Evolutionary conservation across 2,113 vertebrate genomes (phyloP), one percentile per base, ranked within the genome.

Genomic region (Ophiodon elongatus): DNA sequence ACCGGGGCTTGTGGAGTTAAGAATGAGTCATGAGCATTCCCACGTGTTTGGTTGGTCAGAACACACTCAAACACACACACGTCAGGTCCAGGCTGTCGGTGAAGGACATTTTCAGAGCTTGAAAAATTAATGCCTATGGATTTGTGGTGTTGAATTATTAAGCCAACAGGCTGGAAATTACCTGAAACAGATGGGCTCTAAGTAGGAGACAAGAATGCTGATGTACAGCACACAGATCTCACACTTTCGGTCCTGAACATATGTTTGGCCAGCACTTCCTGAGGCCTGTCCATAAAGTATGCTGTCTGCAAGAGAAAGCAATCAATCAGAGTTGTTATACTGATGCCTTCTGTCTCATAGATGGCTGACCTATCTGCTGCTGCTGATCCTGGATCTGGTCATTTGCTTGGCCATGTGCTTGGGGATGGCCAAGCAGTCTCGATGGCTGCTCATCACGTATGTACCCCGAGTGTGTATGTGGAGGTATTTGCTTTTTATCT

Each of bases 301-400:
- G 66, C 50, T 56, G 29, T 63, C 63, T 82, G 63, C 39, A 33
- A 64, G 68, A 21, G 29, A 70, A 73, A 67, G 73, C n/a, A 25
- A 76, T 52, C 69, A 56, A 52, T 85, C 74, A 56, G 17, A 33
- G n/a, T 79, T 70, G 56, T 68, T 63, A 47, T 43, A 23, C 17
- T 63, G 13, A 73, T 86, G 33, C 65, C 59, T 73, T 39, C 50
- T 82, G 35, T 83, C 25, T 91, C 71, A 6, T 93, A 99, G 98
- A 93, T 99, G 98, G 98, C 94, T 99, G 62, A 94, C 96, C 63
- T 99, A 98, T 86, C 96, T 99, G 84, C 93, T 99, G 82, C 92
- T 99, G 69, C 97, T 99, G 87, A 95, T 98, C 93, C 85, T 98
- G 82, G 96, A 99, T 86, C 94, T 99, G 94, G 87, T 97, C 82